A percentile compares a stretch with the other conserved stretches of the same genome.
phyloP scores from a whole-genome alignment of 1,140 invertebrate genomes.

The Diorhabda carinulata region DNA sequence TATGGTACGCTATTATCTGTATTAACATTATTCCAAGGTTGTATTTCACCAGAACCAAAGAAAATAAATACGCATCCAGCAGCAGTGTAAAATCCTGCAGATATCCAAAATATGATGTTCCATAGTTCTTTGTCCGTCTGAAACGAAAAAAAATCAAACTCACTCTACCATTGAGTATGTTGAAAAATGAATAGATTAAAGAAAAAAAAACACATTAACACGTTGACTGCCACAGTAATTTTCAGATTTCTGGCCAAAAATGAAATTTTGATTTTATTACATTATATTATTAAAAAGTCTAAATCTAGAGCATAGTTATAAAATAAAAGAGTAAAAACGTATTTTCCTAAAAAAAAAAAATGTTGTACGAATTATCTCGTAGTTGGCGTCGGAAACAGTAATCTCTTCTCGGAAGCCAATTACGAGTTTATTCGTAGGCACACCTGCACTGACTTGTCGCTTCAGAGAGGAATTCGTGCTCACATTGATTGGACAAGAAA shows the following conservation, averaged over 20 bases:
- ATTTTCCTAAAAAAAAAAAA: too few relatives aligned
- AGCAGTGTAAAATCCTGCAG: slow-evolving; percentile 49
- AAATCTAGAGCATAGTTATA: too few relatives aligned
- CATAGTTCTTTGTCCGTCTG: slow-evolving; percentile 40
- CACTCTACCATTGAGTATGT: not conserved
- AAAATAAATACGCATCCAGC: slow-evolving; percentile 52
- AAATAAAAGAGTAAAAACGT: too few relatives aligned
- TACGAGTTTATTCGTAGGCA: too few relatives aligned
- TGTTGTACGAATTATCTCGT: slow-evolving; percentile 4
- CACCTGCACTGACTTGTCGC: too few relatives aligned
- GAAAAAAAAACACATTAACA: not conserved
- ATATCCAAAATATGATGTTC: slow-evolving; percentile 59
- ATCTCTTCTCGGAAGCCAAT: not conserved
- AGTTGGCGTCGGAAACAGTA: slow-evolving; percentile 4
- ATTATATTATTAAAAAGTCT: too few relatives aligned
- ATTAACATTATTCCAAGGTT: slow-evolving; percentile 47
- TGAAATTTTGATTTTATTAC: too few relatives aligned
- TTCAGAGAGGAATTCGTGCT: too few relatives aligned
- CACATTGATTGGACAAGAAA: too few relatives aligned
- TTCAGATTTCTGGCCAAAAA: too few relatives aligned
- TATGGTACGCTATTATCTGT: not conserved
- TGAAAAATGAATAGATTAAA: not conserved
- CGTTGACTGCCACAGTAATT: too few relatives aligned
- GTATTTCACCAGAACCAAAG: slow-evolving; percentile 48
- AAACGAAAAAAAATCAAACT: not conserved